Percentiles rank a stretch among this genome's conserved stretches.
Evolutionary conservation across 2,888 invertebrate genomes (phyloP).

Genomic region (Allolobophora icterica): DNA sequence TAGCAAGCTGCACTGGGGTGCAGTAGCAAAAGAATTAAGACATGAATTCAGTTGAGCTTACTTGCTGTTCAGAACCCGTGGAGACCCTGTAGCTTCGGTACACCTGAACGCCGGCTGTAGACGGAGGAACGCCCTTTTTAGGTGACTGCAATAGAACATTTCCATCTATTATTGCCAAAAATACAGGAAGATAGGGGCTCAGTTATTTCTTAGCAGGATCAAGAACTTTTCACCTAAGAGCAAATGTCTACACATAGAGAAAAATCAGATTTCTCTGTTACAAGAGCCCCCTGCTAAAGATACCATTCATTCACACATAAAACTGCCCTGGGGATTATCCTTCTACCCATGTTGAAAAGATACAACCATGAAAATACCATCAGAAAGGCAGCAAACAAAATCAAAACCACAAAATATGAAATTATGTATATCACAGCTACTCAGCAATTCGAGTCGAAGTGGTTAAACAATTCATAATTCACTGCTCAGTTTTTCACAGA

Average conservation of each 20-base stretch:
- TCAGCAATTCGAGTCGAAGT: not conserved
- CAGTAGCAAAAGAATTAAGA: no score
- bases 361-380: no score
- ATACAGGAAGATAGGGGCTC: not conserved
- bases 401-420: not conserved
- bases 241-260: not conserved
- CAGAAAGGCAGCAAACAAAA: not conserved
- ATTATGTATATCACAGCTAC: not conserved
- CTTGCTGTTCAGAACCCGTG: not conserved
- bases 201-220: not conserved
- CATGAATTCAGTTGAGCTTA: not conserved
- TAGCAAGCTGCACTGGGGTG: no score
- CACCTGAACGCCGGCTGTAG: not conserved
- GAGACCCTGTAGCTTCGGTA: not conserved
- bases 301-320: no score
- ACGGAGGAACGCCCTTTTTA: not conserved
- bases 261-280: not conserved
- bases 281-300: not conserved
- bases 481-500: not conserved
- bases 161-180: not conserved
- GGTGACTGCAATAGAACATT: not conserved
- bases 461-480: not conserved
- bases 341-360: not conserved
- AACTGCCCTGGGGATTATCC: no score
- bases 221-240: not conserved